Evolutionary conservation across 2,888 invertebrate species (phyloP).

Genomic region (Oxycera nigricornis): DNA sequence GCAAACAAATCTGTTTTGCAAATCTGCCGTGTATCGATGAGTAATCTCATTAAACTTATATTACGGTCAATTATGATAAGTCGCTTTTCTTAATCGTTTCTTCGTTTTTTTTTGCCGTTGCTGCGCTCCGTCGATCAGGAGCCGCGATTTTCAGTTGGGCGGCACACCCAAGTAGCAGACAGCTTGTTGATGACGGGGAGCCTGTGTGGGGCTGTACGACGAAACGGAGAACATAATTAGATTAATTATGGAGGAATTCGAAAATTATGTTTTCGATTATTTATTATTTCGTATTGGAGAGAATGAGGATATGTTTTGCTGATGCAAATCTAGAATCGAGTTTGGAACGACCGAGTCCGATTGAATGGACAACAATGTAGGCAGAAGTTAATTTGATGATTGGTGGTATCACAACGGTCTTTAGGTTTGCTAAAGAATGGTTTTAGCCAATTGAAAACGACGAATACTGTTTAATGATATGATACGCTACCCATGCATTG

Average conservation of each 20-base stretch:
- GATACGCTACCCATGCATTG: too few species aligned
- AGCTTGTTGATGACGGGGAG: neutral
- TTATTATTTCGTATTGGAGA: slow-evolving; percentile 3
- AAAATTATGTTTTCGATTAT: slow-evolving; percentile 28
- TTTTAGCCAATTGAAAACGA: too few species aligned
- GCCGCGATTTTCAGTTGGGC: neutral
- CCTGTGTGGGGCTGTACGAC: slow-evolving; percentile 20
- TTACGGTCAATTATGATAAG: slow-evolving; percentile 38
- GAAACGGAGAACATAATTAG: slow-evolving; percentile 26
- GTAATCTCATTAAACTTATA: slow-evolving; percentile 35
- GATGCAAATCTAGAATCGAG: neutral
- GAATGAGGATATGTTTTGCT: neutral
- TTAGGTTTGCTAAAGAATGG: too few species aligned
- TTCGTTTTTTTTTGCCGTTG: neutral
- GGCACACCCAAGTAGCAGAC: slow-evolving; percentile 18
- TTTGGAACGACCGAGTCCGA: too few species aligned
- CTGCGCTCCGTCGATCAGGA: neutral
- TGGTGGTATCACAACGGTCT: too few species aligned
- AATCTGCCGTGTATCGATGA: slow-evolving; percentile 28
- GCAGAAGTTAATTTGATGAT: too few species aligned
- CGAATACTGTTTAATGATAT: too few species aligned
- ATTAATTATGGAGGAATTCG: slow-evolving; percentile 23
- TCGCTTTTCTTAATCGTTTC: slow-evolving; percentile 22
- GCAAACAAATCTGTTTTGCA: slow-evolving; percentile 29
- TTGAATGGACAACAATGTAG: too few species aligned